These are phyloP conservation scores for Oriolus oriolus DNA, from an alignment of 2,113 vertebrate species.

Conservation along the genomic window DNA sequence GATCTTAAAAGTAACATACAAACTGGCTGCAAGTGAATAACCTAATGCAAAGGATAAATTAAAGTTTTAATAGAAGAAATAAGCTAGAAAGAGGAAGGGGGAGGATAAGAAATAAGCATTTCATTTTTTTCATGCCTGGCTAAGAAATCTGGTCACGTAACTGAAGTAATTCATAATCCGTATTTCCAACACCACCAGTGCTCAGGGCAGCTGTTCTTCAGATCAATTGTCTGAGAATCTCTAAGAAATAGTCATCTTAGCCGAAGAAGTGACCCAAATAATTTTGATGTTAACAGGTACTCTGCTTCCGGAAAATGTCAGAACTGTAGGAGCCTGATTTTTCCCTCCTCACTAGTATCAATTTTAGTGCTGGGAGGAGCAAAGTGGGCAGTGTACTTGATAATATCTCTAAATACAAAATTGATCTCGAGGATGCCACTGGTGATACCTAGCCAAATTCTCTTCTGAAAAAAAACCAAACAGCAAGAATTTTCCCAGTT, in stretches of 20 bases:
- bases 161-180: conserved; percentile 67
- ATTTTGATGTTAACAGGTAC: conserved; percentile 31
- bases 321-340: not conserved
- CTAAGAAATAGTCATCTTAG: not conserved
- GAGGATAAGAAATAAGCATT: conserved; percentile 19
- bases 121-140: conserved; percentile 69
- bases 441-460: not conserved
- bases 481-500: not conserved
- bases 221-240: not conserved
- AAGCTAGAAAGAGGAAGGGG: not conserved
- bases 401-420: not conserved
- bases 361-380: not conserved
- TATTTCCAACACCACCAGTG: conserved; percentile 42
- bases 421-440: not conserved
- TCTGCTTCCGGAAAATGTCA: not conserved
- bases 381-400: not conserved
- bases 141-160: conserved; percentile 70
- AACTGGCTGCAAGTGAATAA: conserved; percentile 11
- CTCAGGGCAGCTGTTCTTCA: conserved; percentile 40
- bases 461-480: not conserved
- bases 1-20: not conserved
- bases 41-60: not conserved
- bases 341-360: not conserved
- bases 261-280: conserved; percentile 1
- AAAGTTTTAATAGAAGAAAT: conserved; percentile 23